Evolutionary conservation across 1,140 invertebrate genomes (phyloP).

Genomic region (Drosophila burlai): DNA sequence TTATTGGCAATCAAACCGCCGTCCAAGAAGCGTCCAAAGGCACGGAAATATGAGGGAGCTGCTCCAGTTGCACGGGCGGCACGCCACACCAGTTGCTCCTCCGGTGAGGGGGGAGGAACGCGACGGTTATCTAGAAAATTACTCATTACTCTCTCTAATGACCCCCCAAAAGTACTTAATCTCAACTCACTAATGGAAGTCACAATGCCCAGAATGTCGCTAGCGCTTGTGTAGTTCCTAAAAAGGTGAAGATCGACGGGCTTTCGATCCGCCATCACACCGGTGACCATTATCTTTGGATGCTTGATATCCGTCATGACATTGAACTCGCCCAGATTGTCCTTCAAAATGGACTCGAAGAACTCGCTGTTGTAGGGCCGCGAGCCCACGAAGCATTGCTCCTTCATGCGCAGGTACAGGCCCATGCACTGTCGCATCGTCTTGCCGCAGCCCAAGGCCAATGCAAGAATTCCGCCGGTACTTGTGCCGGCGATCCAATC

Average conservation of each 20-base stretch:
- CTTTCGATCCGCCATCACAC: slow-evolving; percentile 94
- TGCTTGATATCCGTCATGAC: slow-evolving; percentile 94
- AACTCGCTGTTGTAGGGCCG: slow-evolving; percentile 94
- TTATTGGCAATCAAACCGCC: slow-evolving; percentile 99
- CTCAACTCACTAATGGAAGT: slow-evolving; percentile 78
- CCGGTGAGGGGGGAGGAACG: slow-evolving; percentile 86
- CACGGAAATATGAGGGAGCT: slow-evolving; percentile 97
- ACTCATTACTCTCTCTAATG: background rate
- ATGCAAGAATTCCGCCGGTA: slow-evolving; percentile 96
- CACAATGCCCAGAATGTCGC: slow-evolving; percentile 87
- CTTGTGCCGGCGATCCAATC: slow-evolving; percentile 99
- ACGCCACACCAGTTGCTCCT: slow-evolving; percentile 94
- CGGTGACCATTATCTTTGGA: slow-evolving; percentile 96
- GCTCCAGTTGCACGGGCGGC: slow-evolving; percentile 96
- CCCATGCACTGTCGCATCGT: slow-evolving; percentile 91
- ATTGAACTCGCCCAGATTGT: slow-evolving; percentile 92
- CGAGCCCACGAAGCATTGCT: slow-evolving; percentile 94
- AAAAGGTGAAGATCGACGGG: slow-evolving; percentile 98
- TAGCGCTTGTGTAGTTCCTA: slow-evolving; percentile 94
- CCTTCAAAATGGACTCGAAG: slow-evolving; percentile 94
- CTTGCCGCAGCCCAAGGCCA: slow-evolving; percentile 88
- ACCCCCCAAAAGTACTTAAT: background rate
- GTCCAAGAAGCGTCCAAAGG: slow-evolving; percentile 94
- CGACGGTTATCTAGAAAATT: slow-evolving; percentile 77
- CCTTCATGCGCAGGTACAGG: slow-evolving; percentile 96